A percentile compares a stretch with the other conserved stretches of the same genome.
phyloP scores from a whole-genome alignment of 2,888 invertebrate genomes.

The Papilio elwesi region DNA sequence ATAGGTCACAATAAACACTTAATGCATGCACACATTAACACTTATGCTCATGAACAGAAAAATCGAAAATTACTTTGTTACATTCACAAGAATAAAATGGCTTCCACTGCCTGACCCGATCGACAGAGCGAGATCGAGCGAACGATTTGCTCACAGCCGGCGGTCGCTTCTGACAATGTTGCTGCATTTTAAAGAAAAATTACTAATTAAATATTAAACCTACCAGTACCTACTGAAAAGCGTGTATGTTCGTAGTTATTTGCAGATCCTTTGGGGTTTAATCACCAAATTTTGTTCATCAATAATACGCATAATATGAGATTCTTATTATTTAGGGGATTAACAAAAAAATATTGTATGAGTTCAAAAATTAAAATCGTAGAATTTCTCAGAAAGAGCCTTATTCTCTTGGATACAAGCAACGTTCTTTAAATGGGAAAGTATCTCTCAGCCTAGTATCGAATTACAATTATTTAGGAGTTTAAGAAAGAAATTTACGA shows the following conservation, averaged over 20 bases:
- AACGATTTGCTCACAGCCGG: conserved; percentile 75
- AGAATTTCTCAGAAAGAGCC: too few relatives aligned
- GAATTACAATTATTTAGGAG: too few relatives aligned
- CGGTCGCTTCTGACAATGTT: conserved; percentile 76
- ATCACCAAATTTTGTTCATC: too few relatives aligned
- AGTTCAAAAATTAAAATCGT: too few relatives aligned
- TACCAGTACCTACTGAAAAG: conserved; percentile 49
- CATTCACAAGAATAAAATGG: conserved; percentile 83
- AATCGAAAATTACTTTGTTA: conserved; percentile 72
- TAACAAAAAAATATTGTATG: too few relatives aligned
- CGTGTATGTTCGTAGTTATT: neutral
- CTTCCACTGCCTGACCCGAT: conserved; percentile 79
- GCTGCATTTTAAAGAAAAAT: conserved; percentile 50
- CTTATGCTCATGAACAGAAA: conserved; percentile 61
- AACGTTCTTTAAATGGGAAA: too few relatives aligned
- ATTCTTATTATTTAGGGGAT: too few relatives aligned
- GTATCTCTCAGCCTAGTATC: too few relatives aligned
- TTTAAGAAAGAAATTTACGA: too few relatives aligned
- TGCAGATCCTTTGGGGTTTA: too few relatives aligned
- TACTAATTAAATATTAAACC: conserved; percentile 46
- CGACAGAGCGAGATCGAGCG: conserved; percentile 79
- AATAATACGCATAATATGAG: too few relatives aligned
- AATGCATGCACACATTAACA: conserved; percentile 76
- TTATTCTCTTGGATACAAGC: too few relatives aligned
- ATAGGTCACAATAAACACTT: conserved; percentile 78